Evolutionary conservation across 2,113 vertebrate species (phyloP), one percentile per base, ranked within the genome.

Genomic region (Indicator indicator): DNA sequence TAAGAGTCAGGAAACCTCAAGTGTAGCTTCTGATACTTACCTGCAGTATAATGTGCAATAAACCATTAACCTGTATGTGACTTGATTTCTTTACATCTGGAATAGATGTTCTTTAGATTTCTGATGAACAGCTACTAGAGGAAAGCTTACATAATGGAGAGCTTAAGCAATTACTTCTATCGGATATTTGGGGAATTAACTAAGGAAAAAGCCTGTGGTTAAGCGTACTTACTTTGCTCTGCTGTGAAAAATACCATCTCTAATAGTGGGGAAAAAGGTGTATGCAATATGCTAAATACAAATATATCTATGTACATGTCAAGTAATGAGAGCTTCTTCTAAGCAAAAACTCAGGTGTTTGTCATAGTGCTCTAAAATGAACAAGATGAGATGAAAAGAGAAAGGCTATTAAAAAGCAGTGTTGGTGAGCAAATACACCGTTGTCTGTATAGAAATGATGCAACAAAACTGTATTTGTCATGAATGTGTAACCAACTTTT

Each of bases 61-160:
- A 42, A 27, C 77, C 4, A 21, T 56, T 83, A 40, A 86, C 33
- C 48, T 86, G 28, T 65, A 0, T 73, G 84, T 89, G 7, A 59
- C 72, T 75, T n/a, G 73, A 27, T 83, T 92, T 84, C 83, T 84
- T 86, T 75, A 74, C 27, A 4, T 78, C 48, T 90, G 54, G 69
- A 93, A 71, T n/a, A 86, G 76, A 36, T 58, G 69, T 59, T 88
- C 33, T 74, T 74, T 42, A 77, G 42, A 60, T 88, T 96, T 94
- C 72, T 81, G 44, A 81, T 68, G 56, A 64, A 55, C 38, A 40
- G 3, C 62, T 71, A n/a, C 69, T 80, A 40, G 79, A 87, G 62
- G 88, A 94, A 64, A 18, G 65, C 33, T 86, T 62, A 59, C 23
- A 0, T 69, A 77, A 82, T 1, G 54, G 62, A 78, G 60, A 81